Percentiles rank a stretch among this genome's conserved stretches.
Conservation (phyloP, 2,797 vertebrate species). For the Tragelaphus eurycerus region DNA sequence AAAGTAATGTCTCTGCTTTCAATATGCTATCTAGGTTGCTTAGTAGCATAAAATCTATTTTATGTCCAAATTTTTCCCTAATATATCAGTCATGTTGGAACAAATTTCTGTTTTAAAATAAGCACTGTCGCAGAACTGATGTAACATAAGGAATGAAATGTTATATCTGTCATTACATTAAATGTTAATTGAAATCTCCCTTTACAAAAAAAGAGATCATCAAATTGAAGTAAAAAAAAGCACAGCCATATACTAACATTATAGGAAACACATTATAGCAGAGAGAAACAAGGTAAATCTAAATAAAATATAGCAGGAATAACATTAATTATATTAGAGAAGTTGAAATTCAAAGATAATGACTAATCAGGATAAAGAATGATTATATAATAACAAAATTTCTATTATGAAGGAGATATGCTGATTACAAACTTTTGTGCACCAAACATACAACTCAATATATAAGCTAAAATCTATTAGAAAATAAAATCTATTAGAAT, state of each 20-base stretch:
- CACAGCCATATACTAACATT: not conserved
- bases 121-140: not conserved
- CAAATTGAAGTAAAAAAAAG: not conserved
- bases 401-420: not conserved
- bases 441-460: not conserved
- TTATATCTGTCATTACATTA: not conserved
- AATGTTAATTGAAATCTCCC: not conserved
- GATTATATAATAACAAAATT: not conserved
- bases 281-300: not conserved
- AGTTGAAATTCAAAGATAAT: not conserved
- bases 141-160: not conserved
- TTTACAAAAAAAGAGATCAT: not conserved
- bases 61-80: not conserved
- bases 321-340: not conserved
- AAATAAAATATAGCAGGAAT: not conserved
- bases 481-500: not conserved
- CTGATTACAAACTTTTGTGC: not conserved
- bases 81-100: not conserved
- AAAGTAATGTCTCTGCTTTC: too few relatives aligned
- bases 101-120: constrained; percentile 32
- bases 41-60: not conserved
- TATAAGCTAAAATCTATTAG: not conserved
- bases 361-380: not conserved
- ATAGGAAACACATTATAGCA: not conserved
- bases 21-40: not conserved